Evolutionary conservation across 2,113 vertebrate species (phyloP).

Genomic region (Centrocercus urophasianus): DNA sequence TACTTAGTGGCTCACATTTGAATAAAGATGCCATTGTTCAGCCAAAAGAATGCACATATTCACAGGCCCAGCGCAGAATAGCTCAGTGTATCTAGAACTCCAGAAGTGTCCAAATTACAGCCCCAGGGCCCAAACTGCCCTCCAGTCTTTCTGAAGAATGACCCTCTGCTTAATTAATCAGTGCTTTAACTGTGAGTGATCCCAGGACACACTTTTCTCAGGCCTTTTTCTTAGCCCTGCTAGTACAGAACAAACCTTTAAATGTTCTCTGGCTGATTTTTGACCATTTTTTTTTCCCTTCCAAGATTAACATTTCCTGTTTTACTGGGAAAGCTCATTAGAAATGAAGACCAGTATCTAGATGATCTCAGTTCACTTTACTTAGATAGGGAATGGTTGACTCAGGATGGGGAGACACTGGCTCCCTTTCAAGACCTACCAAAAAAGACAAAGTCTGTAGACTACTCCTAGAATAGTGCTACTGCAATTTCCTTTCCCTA

Average conservation of each 20-base stretch:
- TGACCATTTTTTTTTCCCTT: slow-evolving; percentile 62
- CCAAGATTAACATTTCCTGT: slow-evolving; percentile 73
- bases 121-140: slow-evolving; percentile 64
- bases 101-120: slow-evolving; percentile 71
- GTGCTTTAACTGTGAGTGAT: slow-evolving; percentile 64
- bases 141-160: slow-evolving; percentile 64
- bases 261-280: slow-evolving; percentile 72
- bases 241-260: slow-evolving; percentile 69
- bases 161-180: slow-evolving; percentile 68
- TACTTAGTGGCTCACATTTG: slow-evolving; percentile 52
- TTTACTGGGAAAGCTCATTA: slow-evolving; percentile 66
- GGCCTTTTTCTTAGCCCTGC: slow-evolving; percentile 52
- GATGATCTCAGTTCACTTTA: slow-evolving; percentile 71
- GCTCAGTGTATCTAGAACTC: slow-evolving; percentile 71
- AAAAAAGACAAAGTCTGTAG: slow-evolving; percentile 41
- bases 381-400: slow-evolving; percentile 62
- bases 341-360: slow-evolving; percentile 67
- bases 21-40: slow-evolving; percentile 71
- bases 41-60: slow-evolving; percentile 63
- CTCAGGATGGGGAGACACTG: slow-evolving; percentile 43
- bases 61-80: slow-evolving; percentile 50
- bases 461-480: slow-evolving; percentile 51
- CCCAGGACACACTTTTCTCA: slow-evolving; percentile 66
- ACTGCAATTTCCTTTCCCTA: slow-evolving; percentile 56
- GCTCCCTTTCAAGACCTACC: slow-evolving; percentile 59